phyloP scores from a whole-genome alignment of 2,888 invertebrate species.

The Oscheius sp. region DNA sequence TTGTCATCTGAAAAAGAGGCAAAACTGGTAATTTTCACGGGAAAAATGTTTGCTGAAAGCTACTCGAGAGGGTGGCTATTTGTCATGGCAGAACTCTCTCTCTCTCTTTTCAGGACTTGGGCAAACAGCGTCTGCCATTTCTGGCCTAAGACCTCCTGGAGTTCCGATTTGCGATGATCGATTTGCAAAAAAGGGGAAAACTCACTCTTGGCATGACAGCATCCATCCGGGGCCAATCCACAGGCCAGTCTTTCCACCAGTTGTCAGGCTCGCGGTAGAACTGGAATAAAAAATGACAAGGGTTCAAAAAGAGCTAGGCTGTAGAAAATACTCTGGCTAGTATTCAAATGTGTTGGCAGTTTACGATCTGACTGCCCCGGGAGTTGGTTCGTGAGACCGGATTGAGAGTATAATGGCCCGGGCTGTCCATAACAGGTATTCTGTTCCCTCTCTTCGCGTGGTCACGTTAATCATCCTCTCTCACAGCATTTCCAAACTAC shows the following conservation, averaged over 20 bases:
- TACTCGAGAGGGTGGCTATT: too few species aligned
- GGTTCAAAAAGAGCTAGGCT: not conserved
- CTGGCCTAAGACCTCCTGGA: too few species aligned
- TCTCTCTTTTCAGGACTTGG: too few species aligned
- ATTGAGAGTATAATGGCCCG: constrained; percentile 28
- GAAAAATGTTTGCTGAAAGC: too few species aligned
- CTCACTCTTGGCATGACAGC: constrained; percentile 71
- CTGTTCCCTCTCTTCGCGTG: not conserved
- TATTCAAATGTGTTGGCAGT: constrained; percentile 20
- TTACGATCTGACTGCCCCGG: not conserved
- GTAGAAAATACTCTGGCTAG: constrained; percentile 1
- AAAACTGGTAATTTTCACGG: too few species aligned
- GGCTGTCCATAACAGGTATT: constrained; percentile 32
- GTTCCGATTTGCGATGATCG: too few species aligned
- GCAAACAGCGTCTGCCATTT: too few species aligned
- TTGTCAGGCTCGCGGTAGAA: constrained; percentile 68
- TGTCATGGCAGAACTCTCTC: too few species aligned
- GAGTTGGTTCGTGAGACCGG: constrained; percentile 7
- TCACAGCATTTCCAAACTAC: not conserved
- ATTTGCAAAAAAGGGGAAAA: not conserved
- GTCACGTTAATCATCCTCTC: constrained; percentile 21
- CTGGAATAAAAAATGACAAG: constrained; percentile 54
- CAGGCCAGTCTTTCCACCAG: constrained; percentile 72
- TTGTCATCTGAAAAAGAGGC: constrained; percentile 64
- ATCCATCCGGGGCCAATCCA: constrained; percentile 72